A percentile compares a stretch with the other conserved stretches of the same genome.
These are phyloP conservation scores for Callimorpha dominula DNA, from an alignment of 2,888 invertebrate species.

Conservation along the genomic window DNA sequence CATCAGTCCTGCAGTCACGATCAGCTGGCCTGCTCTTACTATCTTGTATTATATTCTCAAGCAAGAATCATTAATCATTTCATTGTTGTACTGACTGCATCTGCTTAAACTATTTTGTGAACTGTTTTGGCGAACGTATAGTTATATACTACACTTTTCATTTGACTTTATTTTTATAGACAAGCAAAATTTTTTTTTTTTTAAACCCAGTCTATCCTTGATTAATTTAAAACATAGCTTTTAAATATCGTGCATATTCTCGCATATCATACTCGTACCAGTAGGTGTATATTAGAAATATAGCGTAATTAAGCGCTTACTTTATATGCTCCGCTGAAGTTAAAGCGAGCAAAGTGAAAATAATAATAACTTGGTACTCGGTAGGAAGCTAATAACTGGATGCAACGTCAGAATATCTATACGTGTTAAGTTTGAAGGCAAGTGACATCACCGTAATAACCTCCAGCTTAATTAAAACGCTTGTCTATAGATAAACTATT, in stretches of 20 bases:
- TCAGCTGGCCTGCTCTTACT: too few relatives aligned
- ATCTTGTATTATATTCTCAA: too few relatives aligned
- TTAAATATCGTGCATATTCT: neutral
- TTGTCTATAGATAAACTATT: slow-evolving; percentile 62
- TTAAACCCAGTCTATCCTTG: neutral
- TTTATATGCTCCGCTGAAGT: slow-evolving; percentile 42
- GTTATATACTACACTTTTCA: too few relatives aligned
- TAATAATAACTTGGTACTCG: slow-evolving; percentile 48
- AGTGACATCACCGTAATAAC: slow-evolving; percentile 59
- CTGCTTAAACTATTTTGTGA: too few relatives aligned
- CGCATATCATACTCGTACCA: neutral
- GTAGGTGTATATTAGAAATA: slow-evolving; percentile 22
- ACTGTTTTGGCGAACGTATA: too few relatives aligned
- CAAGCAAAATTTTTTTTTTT: neutral
- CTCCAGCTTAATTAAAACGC: slow-evolving; percentile 69
- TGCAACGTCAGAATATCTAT: slow-evolving; percentile 47
- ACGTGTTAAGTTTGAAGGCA: slow-evolving; percentile 45
- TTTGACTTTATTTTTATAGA: too few relatives aligned
- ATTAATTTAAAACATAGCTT: neutral
- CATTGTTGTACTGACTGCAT: too few relatives aligned
- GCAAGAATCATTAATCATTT: too few relatives aligned
- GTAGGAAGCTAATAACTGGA: slow-evolving; percentile 47
- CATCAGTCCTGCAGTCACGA: too few relatives aligned
- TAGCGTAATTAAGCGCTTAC: slow-evolving; percentile 38
- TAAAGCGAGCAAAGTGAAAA: slow-evolving; percentile 48